Conservation (phyloP, 2,113 vertebrate genomes). For the Tetraodon nigroviridis region DNA sequence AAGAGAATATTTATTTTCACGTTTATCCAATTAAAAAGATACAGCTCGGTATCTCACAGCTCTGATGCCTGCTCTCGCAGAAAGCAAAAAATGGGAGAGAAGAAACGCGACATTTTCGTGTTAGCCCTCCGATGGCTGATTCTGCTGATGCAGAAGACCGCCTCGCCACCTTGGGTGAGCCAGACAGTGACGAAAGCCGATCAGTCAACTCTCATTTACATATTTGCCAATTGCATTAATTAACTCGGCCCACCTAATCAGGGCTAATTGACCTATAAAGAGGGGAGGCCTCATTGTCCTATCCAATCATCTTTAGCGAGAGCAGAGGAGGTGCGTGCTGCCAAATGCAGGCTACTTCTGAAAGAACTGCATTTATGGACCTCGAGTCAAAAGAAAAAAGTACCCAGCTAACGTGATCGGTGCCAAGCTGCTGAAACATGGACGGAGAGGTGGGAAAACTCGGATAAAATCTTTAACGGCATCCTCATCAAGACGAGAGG, state of each 20-base stretch:
- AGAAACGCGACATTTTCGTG: constrained; percentile 68
- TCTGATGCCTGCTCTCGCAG: constrained; percentile 15
- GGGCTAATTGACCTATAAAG: constrained; percentile 90
- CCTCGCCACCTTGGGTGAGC: constrained; percentile 33
- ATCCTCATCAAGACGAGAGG: constrained; percentile 38
- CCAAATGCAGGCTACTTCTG: constrained; percentile 74
- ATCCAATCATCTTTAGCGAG: constrained; percentile 80
- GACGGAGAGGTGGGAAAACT: constrained; percentile 55
- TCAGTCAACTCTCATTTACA: constrained; percentile 71
- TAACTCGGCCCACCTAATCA: constrained; percentile 85
- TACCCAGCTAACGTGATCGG: constrained; percentile 64
- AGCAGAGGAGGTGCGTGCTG: constrained; percentile 70
- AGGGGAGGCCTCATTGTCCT: constrained; percentile 81
- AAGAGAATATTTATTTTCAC: constrained; percentile 6
- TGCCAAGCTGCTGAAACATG: constrained; percentile 55
- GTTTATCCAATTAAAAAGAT: not conserved
- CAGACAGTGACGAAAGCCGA: constrained; percentile 65
- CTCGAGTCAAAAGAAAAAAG: constrained; percentile 21
- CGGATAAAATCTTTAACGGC: constrained; percentile 50
- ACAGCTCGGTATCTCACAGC: not conserved
- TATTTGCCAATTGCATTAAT: constrained; percentile 81
- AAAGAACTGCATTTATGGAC: constrained; percentile 66
- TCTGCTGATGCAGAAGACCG: constrained; percentile 49
- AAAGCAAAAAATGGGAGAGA: constrained; percentile 42
- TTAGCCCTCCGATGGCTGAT: constrained; percentile 67